Evolutionary conservation across 1,140 invertebrate species (phyloP), one percentile per base, ranked within the genome.

Genomic region (Oncopodura yosiiana): DNA sequence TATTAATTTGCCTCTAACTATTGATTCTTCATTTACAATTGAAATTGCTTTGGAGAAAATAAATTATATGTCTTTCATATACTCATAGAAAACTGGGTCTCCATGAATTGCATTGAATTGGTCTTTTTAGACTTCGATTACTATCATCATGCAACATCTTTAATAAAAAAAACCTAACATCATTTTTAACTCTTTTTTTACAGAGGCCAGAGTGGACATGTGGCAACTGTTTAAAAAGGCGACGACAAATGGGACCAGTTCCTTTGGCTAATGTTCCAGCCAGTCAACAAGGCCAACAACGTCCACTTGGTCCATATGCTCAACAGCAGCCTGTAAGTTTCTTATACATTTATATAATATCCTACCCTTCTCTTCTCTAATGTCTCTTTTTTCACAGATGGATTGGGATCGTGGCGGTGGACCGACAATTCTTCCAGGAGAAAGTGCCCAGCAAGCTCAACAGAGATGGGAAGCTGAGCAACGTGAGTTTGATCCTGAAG

Each of bases 131-230:
- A 30, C 18, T n/a, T 16, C 21, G 30, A 3, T 39, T 19, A 16
- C 4, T 14, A 14, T 26, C 9, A 48, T 23, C 30, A n/a, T 6
- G 30, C 34, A 19, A 29, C 45, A 49, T 49, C 14, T 37, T 19
- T 49, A 27, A 18, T 19, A 36, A 49, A 23, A 14, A 32, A 46
- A 27, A 24, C 38, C 24, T 45, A 39, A 27, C 16, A 16, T 6
- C 30, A 27, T 42, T 29, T 12, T 39, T 56, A 27, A 32, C 12
- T 43, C 45, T 53, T 44, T 51, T 29, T 36, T 55, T 53, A 11
- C 42, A 66, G 62, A 56, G 56, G 34, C 60, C 62, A 2, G 64
- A 66, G 52, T 65, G 59, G 57, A 58, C 57, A 19, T 66, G 65
- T 48, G 56, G 58, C 12, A 61, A 54, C 52, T 62, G 64, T 52